Evolutionary conservation across 2,888 invertebrate genomes (phyloP).

Genomic region (Dysmachus trigonus): DNA sequence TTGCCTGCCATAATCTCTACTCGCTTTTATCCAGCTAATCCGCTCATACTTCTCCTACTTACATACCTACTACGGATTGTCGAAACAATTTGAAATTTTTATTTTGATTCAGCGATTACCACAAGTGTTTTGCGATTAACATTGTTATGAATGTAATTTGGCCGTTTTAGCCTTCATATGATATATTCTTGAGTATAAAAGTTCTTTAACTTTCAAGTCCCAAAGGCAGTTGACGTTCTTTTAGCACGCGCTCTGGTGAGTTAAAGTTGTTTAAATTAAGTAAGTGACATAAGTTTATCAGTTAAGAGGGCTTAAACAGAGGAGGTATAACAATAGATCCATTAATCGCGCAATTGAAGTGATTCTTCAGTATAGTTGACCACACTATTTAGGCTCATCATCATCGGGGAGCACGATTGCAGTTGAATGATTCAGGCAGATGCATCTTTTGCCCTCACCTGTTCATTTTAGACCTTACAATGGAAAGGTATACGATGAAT

Average conservation of each 20-base stretch:
- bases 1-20: no score
- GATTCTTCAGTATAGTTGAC: not conserved
- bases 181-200: not conserved
- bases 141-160: not conserved
- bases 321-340: not conserved
- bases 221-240: not conserved
- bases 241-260: not conserved
- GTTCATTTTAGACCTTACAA: not conserved
- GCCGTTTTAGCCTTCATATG: not conserved
- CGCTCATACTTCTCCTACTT: not conserved
- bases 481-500: not conserved
- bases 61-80: not conserved
- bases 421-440: not conserved
- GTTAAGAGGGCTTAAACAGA: not conserved
- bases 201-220: not conserved
- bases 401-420: not conserved
- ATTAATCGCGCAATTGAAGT: not conserved
- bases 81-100: not conserved
- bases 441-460: not conserved
- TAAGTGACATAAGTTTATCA: not conserved
- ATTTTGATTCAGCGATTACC: constrained; percentile 12
- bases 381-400: not conserved
- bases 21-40: not conserved
- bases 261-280: not conserved
- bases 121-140: constrained; percentile 20